Base-by-base conservation (phyloP, 2,797 vertebrate species). In the Myotis vivesi region DNA sequence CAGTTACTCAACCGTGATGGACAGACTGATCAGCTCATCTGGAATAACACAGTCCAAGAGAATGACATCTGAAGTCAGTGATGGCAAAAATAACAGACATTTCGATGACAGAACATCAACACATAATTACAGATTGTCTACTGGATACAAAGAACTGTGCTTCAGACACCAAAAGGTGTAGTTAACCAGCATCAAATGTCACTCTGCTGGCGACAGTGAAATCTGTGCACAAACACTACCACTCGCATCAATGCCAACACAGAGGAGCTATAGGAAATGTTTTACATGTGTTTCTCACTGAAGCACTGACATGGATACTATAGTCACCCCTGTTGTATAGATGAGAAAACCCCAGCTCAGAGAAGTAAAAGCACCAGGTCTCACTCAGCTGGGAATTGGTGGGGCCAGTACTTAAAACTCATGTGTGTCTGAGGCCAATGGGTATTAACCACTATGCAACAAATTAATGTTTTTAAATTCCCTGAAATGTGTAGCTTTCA, bases 111-210 rank as follows among this genome's bases (percentile, higher is more conserved):
- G 88, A 77, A 64, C 16, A 92, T 86, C 85, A 90, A 64, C 57
- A 94, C 62, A 36, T 94, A 94, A 96, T 96, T 92, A 89, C 51
- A 8, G 53, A 85, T 68, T 96, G 73, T 95, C 92, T 93, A 10
- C 49, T 59, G 15, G 87, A 86, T 80, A 69, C 71, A 92, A 95
- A 91, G n/a, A 22, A 68, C 64, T 38, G 17, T 83, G 69, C 75
- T 71, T 53, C 0, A 46, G 75, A 82, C 41, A 88, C 23, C 62
- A 77, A 81, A 69, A 87, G 46, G 41, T 86, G 4, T 68, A n/a
- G 83, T 94, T 80, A 89, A 25, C 28, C 3, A 66, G 20, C 75
- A 80, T 38, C 28, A 6, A 64, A 59, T 72, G 57, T 76, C 87
- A 73, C 44, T 57, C 28, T 68, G 41, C 33, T 28, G 25, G 19